These are phyloP conservation scores for Lissocephala sabroskyi DNA, from an alignment of 2,888 invertebrate species.

Conservation along the genomic window DNA sequence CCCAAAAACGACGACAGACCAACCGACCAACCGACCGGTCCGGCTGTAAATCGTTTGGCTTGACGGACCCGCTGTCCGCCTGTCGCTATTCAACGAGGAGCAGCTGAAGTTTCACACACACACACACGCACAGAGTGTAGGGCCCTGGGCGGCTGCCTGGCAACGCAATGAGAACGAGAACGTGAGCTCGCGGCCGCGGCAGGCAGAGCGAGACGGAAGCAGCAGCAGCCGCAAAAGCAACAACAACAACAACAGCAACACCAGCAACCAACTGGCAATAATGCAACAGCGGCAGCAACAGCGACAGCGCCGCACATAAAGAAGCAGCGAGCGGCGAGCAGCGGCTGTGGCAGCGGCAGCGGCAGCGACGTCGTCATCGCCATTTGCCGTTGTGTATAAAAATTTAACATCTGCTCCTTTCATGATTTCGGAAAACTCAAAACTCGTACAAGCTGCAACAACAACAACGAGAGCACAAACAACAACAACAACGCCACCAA, in stretches of 20 bases:
- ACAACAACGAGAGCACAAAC: conserved; percentile 24
- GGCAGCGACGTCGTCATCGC: conserved; percentile 10
- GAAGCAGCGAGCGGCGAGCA: conserved; percentile 16
- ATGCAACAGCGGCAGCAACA: conserved; percentile 35
- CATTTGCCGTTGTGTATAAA: conserved; percentile 50
- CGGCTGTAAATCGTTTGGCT: too few relatives aligned
- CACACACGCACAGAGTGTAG: background rate
- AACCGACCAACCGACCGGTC: background rate
- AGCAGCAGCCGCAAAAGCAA: conserved; percentile 25
- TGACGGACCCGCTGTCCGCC: too few relatives aligned
- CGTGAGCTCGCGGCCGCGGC: background rate
- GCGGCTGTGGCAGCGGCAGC: conserved; percentile 18
- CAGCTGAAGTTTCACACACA: conserved; percentile 51
- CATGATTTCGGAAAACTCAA: conserved; percentile 71
- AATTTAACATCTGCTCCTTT: conserved; percentile 72
- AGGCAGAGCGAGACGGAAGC: conserved; percentile 26
- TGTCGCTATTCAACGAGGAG: conserved; percentile 23
- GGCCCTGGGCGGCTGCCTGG: too few relatives aligned
- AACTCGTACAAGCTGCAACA: conserved; percentile 53
- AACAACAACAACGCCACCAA: conserved; percentile 17
- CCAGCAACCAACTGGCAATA: conserved; percentile 32
- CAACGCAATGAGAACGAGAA: conserved; percentile 26
- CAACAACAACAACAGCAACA: conserved; percentile 12
- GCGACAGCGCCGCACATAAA: too few relatives aligned
- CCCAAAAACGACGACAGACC: background rate